Base-by-base conservation (phyloP, 2,888 invertebrate species). In the Cheilosia grossa region DNA sequence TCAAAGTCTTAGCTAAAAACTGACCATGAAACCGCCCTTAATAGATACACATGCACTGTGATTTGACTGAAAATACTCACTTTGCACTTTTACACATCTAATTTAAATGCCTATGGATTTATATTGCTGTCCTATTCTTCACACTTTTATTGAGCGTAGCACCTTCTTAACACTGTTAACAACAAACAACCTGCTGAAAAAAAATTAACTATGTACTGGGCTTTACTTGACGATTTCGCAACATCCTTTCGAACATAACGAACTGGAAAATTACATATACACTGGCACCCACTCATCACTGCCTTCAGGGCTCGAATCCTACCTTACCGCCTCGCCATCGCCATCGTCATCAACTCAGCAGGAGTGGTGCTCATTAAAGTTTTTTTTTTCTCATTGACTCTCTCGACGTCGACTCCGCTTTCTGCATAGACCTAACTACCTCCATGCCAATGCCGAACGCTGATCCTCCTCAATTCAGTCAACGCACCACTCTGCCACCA, bases 351-450 rank as follows among this genome's bases (percentile, higher is more conserved):
- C 63, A 78, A 78, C 70, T 79, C 63, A 66, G 72, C 59, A 72
- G 80, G 80, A 80, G 80, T 73, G 67, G 66, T 64, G 64, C 80
- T 66, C 73, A 73, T 80, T 73, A 80, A 49, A 67, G 59, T 44
- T 80, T 80, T 67, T 80, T 67, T 64, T 63, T 61, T 73, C 66
- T 73, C 73, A 80, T 59, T 80, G 66, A 80, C 70, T 78, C 70
- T 70, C 70, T 70, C 56, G 61, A 56, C 70, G 69, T 54, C 40
- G 58, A 69, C 70, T 70, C 51, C n/a, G 21, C 19, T 27, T 24
- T 19, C 56, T 40, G 13, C 51, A 51, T n/a, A 13, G 13, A 21
- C 49, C 49, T 21, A 2, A 44, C 49, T 21, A 21, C 21, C 13
- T 10, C 47, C 30, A 44, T 19, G 37, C 53, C 10, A 15, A 10